Percentiles rank a stretch among this genome's conserved stretches.
These are phyloP conservation scores for Nannoperca australis DNA, from an alignment of 2,797 vertebrate species.

Conservation along the genomic window DNA sequence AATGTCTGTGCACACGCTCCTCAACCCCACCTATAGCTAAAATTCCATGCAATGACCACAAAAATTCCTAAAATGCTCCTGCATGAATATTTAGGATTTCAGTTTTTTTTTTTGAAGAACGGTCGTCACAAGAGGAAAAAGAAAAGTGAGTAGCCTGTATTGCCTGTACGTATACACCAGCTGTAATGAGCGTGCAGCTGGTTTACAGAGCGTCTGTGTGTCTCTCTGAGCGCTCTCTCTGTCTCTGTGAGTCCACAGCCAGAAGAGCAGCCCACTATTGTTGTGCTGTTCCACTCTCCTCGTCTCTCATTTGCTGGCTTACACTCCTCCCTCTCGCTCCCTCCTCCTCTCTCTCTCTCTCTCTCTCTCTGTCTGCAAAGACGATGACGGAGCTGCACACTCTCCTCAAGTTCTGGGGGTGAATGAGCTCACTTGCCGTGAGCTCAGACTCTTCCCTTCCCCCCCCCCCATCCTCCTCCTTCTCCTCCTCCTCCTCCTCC, in stretches of 20 bases:
- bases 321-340: constrained; percentile 76
- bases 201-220: constrained; percentile 67
- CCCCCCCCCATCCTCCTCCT: not conserved
- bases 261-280: constrained; percentile 87
- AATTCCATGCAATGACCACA: constrained; percentile 62
- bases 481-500: constrained; percentile 30
- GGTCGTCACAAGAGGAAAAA: constrained; percentile 33
- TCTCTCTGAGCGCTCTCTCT: constrained; percentile 75
- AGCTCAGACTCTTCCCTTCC: constrained; percentile 76
- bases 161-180: constrained; percentile 54
- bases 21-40: constrained; percentile 50
- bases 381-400: constrained; percentile 75
- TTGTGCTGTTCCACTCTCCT: constrained; percentile 79
- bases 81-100: constrained; percentile 48
- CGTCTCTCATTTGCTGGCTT: constrained; percentile 68
- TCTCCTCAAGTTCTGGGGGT: constrained; percentile 76
- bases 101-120: constrained; percentile 52
- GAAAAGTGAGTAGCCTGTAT: constrained; percentile 35
- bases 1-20: constrained; percentile 56
- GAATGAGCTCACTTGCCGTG: constrained; percentile 90
- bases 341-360: constrained; percentile 23
- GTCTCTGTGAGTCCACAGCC: constrained; percentile 81
- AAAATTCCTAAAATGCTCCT: constrained; percentile 67
- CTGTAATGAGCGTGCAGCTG: constrained; percentile 76
- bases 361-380: constrained; percentile 60